Percentiles rank a stretch among this genome's conserved stretches.
Evolutionary conservation across 2,113 vertebrate species (phyloP).

Genomic region (Nothoprocta perdicaria): DNA sequence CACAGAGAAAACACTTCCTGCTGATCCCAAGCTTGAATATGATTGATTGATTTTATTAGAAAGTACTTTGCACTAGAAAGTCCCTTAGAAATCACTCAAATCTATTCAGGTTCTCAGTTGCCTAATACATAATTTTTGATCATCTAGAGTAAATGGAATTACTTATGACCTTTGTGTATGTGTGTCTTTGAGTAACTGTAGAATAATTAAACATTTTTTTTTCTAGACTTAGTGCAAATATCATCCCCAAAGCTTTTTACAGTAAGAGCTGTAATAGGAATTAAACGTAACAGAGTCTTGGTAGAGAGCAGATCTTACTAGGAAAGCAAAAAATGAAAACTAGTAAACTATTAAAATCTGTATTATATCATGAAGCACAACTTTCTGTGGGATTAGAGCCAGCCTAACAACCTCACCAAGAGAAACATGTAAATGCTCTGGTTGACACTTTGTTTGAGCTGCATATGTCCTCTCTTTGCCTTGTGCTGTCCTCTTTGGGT

Average conservation of each 20-base stretch:
- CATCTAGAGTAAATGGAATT: not conserved
- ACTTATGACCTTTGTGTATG: not conserved
- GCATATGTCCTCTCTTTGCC: accelerated
- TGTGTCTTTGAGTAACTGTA: not conserved
- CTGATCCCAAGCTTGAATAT: not conserved
- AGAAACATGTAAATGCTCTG: not conserved
- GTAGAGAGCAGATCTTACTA: not conserved
- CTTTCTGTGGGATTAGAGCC: not conserved
- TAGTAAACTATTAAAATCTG: not conserved
- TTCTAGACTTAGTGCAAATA: not conserved
- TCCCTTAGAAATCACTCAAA: not conserved
- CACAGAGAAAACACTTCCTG: not conserved
- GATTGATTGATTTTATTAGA: not conserved
- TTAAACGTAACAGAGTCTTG: not conserved
- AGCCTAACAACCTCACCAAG: not conserved
- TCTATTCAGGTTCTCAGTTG: not conserved
- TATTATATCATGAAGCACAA: not conserved
- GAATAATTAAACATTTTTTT: not conserved
- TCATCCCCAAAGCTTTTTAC: not conserved
- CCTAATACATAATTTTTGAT: not conserved
- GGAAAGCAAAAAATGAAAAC: not conserved
- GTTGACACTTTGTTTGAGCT: not conserved
- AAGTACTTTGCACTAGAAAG: not conserved
- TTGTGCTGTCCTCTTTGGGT: not conserved
- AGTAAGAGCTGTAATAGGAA: not conserved